A percentile compares a stretch with the other conserved stretches of the same genome.
These are phyloP conservation scores for Holothuria scabra DNA, from an alignment of 53 echinoderm and acorn worm genomes.

Conservation along the genomic window DNA sequence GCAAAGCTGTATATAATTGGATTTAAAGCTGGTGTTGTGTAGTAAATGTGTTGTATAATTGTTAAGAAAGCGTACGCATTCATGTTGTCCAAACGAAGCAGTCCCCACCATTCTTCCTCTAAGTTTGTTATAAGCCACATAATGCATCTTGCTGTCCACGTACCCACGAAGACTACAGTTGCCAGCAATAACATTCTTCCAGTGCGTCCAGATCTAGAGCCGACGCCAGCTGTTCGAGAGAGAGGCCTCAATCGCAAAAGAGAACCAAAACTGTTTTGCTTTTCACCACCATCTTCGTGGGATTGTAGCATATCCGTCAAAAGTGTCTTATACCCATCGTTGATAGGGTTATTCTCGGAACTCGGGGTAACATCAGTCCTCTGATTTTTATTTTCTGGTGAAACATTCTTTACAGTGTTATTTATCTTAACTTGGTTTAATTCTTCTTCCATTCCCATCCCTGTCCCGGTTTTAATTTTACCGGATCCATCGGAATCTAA, in stretches of 20 bases:
- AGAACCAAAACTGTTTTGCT: no score
- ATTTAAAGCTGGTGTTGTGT: slow-evolving; percentile 78
- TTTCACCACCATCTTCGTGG: no score
- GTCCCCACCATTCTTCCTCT: slow-evolving; percentile 47
- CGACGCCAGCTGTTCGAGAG: neutral
- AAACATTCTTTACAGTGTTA: no score
- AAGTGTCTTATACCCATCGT: neutral
- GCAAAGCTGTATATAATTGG: slow-evolving; percentile 80
- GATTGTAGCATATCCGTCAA: slow-evolving; percentile 9
- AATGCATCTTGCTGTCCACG: slow-evolving; percentile 81
- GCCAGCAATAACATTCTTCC: slow-evolving; percentile 82
- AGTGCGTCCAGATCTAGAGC: slow-evolving; percentile 51
- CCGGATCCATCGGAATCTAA: no score
- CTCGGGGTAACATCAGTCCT: neutral
- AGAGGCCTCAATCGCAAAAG: no score
- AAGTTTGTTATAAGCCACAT: slow-evolving; percentile 70
- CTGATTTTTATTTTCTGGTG: no score
- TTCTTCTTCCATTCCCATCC: no score
- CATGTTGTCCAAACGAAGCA: slow-evolving; percentile 29
- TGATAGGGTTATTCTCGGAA: neutral
- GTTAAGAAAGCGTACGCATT: slow-evolving; percentile 63
- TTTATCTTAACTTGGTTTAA: no score
- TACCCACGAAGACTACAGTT: slow-evolving; percentile 75
- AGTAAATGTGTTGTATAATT: slow-evolving; percentile 74
- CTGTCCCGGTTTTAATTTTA: no score